These are phyloP conservation scores for Ridgeia piscesae DNA, from an alignment of 1,140 invertebrate species.

Conservation along the genomic window DNA sequence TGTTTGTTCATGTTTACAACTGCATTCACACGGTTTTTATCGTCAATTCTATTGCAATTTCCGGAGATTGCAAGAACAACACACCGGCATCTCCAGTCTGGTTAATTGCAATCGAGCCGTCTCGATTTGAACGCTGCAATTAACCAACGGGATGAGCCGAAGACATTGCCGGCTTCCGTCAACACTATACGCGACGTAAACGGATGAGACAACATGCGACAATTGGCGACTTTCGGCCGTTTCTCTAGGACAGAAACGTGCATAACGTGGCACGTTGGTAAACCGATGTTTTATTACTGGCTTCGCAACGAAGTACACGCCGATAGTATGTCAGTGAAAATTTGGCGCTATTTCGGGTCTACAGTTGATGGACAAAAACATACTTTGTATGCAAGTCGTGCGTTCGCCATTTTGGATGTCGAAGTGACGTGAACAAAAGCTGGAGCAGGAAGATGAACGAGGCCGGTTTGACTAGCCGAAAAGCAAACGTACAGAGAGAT, in stretches of 20 bases:
- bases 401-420: background rate
- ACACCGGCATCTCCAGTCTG: background rate
- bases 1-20: background rate
- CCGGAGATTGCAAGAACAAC: background rate
- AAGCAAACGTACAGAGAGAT: background rate
- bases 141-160: background rate
- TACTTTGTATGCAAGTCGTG: background rate
- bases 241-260: background rate
- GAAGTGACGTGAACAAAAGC: background rate
- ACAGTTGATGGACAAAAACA: background rate
- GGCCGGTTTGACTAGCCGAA: background rate
- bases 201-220: background rate
- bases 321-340: background rate
- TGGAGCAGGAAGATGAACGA: background rate
- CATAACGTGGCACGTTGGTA: background rate
- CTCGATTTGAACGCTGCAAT: background rate
- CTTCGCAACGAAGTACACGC: background rate
- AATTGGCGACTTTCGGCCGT: background rate
- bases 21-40: background rate
- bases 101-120: background rate
- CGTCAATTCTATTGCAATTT: conserved; percentile 1
- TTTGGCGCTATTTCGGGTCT: background rate
- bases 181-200: background rate
- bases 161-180: background rate
- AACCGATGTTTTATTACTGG: background rate